phyloP scores from a whole-genome alignment of 23 tunicate species.

The Phallusia fumigata region DNA sequence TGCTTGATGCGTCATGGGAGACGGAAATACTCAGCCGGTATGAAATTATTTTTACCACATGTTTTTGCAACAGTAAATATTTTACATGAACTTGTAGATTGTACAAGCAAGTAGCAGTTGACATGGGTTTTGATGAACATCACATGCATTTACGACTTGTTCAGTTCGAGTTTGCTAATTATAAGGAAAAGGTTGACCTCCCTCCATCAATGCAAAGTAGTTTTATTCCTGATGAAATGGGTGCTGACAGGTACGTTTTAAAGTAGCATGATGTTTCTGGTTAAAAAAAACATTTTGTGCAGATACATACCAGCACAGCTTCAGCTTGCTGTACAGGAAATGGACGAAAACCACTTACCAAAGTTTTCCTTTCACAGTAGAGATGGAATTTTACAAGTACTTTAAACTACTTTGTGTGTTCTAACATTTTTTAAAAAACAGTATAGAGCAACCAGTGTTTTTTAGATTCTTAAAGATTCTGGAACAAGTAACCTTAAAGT shows the following conservation, averaged over 20 bases:
- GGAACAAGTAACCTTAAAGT: constrained; percentile 37
- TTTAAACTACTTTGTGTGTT: not conserved
- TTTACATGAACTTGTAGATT: constrained; percentile 1
- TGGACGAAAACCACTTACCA: constrained; percentile 79
- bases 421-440: not conserved
- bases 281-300: not conserved
- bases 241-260: constrained; percentile 66
- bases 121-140: constrained; percentile 76
- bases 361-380: constrained; percentile 64
- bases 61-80: no score
- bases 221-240: constrained; percentile 69
- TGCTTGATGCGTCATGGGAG: constrained; percentile 75
- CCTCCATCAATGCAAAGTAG: constrained; percentile 34
- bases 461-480: not conserved
- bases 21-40: constrained; percentile 78
- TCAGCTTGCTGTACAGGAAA: constrained; percentile 64
- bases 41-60: not conserved
- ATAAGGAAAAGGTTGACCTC: constrained; percentile 55
- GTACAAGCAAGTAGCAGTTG: constrained; percentile 57
- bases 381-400: constrained; percentile 48
- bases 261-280: no score
- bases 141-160: constrained; percentile 73
- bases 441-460: not conserved
- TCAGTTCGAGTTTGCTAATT: constrained; percentile 79
- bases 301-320: constrained; percentile 65